Base-by-base conservation (phyloP, 2,888 invertebrate genomes). In the Leptothorax acervorum region DNA sequence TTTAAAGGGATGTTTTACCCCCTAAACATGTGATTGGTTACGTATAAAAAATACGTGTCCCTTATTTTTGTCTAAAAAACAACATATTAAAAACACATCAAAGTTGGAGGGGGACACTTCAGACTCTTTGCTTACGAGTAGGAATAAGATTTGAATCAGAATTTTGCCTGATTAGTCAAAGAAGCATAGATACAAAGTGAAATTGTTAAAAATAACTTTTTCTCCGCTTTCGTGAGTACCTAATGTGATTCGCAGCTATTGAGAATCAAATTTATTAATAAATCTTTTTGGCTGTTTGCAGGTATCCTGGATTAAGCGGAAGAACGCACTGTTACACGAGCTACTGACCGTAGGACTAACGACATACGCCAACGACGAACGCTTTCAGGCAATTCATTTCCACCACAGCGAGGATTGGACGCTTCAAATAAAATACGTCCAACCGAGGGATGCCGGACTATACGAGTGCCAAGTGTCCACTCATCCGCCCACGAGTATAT, bases 321-420 rank as follows among this genome's bases (percentile, higher is more conserved):
- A 97, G 95, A 98, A 97, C 93, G 91, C 92, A 57, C 94, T 94
- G 82, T 66, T 66, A 45, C 65, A 39, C 15, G 97, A 98, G 93
- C 96, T 98, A 85, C 95, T 98, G 85, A 98, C 98, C 82, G 98
- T 98, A 75, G 98, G 98, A 6, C 95, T 98, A 90, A 97, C 97
- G 63, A 98, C 98, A 3, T 98, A 98, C 95, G 98, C 98, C 92
- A 98, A 98, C 90, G 98, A 98, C 94, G 98, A 97, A 93, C 96
- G 98, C 92, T 98, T 98, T 95, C 97, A 97, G 93, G 97, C 98
- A 68, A 97, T 97, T 90, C 98, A 98, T 95, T 96, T 98, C 88
- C 97, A 97, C 93, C 97, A 98, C 95, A 97, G 98, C 91, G 98
- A 98, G 97, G 98, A 98, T 95, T 98, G 98, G 98, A 98, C 98